Percentiles rank a stretch among this genome's conserved stretches.
Evolutionary conservation across 2,113 vertebrate species (phyloP).

Genomic region (rabbit (Oryctolagus cuniculus)): DNA sequence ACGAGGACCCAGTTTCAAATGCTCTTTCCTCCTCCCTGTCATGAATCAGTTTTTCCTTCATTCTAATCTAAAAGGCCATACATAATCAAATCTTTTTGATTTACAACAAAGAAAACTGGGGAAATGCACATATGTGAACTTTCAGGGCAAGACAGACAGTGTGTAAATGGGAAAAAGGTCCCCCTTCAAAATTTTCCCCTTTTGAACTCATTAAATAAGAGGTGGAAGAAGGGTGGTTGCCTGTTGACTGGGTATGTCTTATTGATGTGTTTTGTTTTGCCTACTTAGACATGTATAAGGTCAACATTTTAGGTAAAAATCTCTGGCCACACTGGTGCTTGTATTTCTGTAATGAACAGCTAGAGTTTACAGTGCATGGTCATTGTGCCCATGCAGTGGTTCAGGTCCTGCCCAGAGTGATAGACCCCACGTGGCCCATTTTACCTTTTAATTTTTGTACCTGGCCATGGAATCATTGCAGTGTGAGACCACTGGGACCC

Average conservation of each 20-base stretch:
- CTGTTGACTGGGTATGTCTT: background rate
- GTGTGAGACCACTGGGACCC: background rate
- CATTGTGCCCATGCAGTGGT: background rate
- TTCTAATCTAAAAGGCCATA: background rate
- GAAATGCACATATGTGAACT: background rate
- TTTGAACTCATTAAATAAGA: background rate
- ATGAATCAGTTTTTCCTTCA: background rate
- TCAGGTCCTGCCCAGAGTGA: background rate
- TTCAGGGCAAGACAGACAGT: background rate
- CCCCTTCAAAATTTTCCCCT: background rate
- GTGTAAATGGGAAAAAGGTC: too few species aligned
- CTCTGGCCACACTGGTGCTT: background rate
- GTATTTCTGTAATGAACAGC: background rate
- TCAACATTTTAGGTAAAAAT: conserved; percentile 7
- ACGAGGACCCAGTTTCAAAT: background rate
- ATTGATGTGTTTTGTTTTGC: background rate
- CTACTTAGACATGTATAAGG: background rate
- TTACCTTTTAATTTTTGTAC: background rate
- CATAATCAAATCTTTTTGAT: background rate
- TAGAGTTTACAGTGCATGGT: background rate
- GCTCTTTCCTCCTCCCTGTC: background rate
- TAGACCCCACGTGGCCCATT: background rate
- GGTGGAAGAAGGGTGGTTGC: background rate
- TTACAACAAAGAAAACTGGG: background rate
- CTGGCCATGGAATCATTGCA: background rate